Evolutionary conservation across 2,888 invertebrate species (phyloP).

Genomic region (Mythimna loreyi): DNA sequence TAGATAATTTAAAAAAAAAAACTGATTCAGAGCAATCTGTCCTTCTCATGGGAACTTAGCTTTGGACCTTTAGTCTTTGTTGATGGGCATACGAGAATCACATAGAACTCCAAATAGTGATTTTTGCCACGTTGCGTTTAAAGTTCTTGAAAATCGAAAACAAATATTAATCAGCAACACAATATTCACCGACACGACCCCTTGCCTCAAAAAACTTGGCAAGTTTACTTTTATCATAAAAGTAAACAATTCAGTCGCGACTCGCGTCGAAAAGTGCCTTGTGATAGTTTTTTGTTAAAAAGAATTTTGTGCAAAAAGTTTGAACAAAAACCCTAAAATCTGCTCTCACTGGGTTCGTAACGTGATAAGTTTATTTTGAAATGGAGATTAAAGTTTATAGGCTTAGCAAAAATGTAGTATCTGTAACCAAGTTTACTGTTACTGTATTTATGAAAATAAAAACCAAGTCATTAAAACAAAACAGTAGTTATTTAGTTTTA

Average conservation of each 20-base stretch:
- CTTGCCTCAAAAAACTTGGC: slow-evolving; percentile 67
- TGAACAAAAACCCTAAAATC: slow-evolving; percentile 83
- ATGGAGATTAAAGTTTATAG: slow-evolving; percentile 78
- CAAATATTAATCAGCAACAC: slow-evolving; percentile 49
- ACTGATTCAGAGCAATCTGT: no score
- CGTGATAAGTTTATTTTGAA: slow-evolving; percentile 89
- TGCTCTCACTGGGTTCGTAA: slow-evolving; percentile 76
- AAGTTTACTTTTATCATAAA: slow-evolving; percentile 82
- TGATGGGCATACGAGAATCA: no score
- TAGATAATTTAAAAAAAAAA: no score
- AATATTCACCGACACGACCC: slow-evolving; percentile 71
- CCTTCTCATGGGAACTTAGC: no score
- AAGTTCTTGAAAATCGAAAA: not conserved
- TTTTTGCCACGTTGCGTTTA: not conserved
- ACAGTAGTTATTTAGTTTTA: not conserved
- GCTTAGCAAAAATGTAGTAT: slow-evolving; percentile 63
- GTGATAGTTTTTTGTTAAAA: slow-evolving; percentile 77
- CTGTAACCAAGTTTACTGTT: slow-evolving; percentile 1
- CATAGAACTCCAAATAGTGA: no score
- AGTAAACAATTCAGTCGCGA: slow-evolving; percentile 83
- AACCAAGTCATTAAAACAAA: not conserved
- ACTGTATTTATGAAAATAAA: not conserved
- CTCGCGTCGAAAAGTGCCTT: slow-evolving; percentile 72
- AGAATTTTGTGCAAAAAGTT: slow-evolving; percentile 85
- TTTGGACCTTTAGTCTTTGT: no score